Base-by-base conservation (phyloP, 2,797 vertebrate genomes). In the Leptatherina wallacei region DNA sequence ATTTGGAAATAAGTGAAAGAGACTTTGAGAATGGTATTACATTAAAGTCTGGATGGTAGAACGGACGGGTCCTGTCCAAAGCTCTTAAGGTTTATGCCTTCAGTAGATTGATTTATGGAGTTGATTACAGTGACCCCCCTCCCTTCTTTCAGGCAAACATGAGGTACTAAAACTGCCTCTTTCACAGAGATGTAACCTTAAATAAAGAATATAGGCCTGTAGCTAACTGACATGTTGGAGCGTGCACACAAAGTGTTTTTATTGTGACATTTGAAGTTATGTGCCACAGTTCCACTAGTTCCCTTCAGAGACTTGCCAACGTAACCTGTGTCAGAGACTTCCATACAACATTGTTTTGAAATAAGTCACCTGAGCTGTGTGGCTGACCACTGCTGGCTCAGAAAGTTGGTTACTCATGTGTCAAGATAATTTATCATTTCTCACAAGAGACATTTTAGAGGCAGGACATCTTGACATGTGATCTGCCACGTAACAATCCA, bases 81-180 rank as follows among this genome's bases (percentile, higher is more conserved):
- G 69, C 71, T 80, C 76, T 86, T 75, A 85, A 40, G 78, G 73
- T 56, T 87, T 61, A 82, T 81, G 54, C 82, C 71, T 71, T 89
- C 76, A 73, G 69, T 54, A 49, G 56, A 62, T 79, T 90, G 88
- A 93, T 92, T 88, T 88, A 91, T 92, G 77, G 82, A 83, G 78
- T 77, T 87, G 85, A 90, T 92, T 90, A 87, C 79, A 83, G 65
- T 81, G 73, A 86, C 32, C 78, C 77, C 78, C 78, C 60, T 12
- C 0, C 73, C 61, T 85, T 80, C 78, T 81, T 61, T 60, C 77
- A 78, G 74, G 85, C 79, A 85, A 80, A 80, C 72, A 60, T 88
- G 79, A 87, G 85, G 60, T 88, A 87, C 90, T 67, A 89, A 89
- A 80, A 68, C 76, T 80, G 71, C 81, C 61, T 70, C 42, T 82